These are phyloP conservation scores for Chloroceryle amazona DNA, from an alignment of 2,797 vertebrate genomes.

Conservation along the genomic window DNA sequence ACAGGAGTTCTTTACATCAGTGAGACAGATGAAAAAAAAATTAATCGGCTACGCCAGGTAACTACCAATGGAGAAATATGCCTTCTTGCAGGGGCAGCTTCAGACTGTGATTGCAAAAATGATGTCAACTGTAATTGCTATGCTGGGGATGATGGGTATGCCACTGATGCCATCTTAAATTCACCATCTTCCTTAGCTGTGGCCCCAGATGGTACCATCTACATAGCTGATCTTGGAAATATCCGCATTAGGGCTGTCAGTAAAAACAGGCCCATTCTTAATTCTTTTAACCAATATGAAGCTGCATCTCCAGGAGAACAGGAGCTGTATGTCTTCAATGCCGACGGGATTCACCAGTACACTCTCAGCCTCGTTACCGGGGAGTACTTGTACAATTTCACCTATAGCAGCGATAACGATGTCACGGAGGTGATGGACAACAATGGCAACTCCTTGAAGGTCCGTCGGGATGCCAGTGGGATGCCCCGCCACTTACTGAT, in stretches of 20 bases:
- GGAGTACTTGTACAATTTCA: slow-evolving; percentile 96
- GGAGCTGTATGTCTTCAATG: slow-evolving; percentile 96
- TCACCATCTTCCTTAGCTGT: slow-evolving; percentile 95
- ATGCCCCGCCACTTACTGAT: slow-evolving; percentile 92
- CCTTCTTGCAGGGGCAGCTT: slow-evolving; percentile 94
- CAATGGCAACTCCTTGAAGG: slow-evolving; percentile 93
- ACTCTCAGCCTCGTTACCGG: slow-evolving; percentile 96
- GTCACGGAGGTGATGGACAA: slow-evolving; percentile 91
- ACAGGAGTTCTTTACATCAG: slow-evolving; percentile 96
- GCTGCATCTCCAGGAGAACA: slow-evolving; percentile 96
- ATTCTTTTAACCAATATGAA: slow-evolving; percentile 91
- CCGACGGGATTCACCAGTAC: slow-evolving; percentile 94
- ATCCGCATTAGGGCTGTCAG: slow-evolving; percentile 96
- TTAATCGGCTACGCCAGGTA: slow-evolving; percentile 97
- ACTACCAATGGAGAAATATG: slow-evolving; percentile 98
- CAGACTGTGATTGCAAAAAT: slow-evolving; percentile 99
- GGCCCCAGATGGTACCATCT: slow-evolving; percentile 95
- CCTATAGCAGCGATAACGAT: slow-evolving; percentile 90
- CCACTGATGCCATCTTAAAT: slow-evolving; percentile 95
- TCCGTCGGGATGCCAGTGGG: slow-evolving; percentile 91
- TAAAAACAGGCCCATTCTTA: slow-evolving; percentile 91
- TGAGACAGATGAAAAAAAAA: slow-evolving; percentile 99
- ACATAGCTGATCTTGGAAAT: slow-evolving; percentile 97
- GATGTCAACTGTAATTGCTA: slow-evolving; percentile 99
- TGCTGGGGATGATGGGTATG: slow-evolving; percentile 97